phyloP scores from a whole-genome alignment of 2,888 invertebrate species.

The Pachycephus smyrnensis region DNA sequence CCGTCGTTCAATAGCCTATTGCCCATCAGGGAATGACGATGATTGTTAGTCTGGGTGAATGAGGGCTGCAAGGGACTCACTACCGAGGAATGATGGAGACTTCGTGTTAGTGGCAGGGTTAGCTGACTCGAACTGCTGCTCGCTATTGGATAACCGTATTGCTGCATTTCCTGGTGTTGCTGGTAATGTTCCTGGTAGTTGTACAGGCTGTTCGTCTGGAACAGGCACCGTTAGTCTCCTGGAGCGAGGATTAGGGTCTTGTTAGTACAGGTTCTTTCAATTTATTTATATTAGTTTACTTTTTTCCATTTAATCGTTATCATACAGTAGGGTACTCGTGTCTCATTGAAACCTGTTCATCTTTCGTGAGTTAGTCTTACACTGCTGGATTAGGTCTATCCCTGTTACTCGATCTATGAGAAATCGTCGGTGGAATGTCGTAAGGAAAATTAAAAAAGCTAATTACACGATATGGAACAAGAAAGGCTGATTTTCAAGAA shows the following conservation, averaged over 20 bases:
- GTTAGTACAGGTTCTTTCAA: constrained; percentile 2
- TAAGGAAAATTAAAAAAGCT: not conserved
- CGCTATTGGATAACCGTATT: constrained; percentile 66
- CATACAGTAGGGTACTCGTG: not conserved
- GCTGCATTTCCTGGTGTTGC: constrained; percentile 65
- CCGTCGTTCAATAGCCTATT: constrained; percentile 19
- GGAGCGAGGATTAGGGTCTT: constrained; percentile 10
- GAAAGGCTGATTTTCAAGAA: not conserved
- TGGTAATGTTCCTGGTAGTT: constrained; percentile 65
- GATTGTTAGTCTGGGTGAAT: constrained; percentile 54
- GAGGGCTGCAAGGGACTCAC: constrained; percentile 61
- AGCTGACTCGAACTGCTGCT: constrained; percentile 64
- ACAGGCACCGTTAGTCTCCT: constrained; percentile 57
- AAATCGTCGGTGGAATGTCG: not conserved
- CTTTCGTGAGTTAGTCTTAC: not conserved
- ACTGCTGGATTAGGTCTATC: not conserved
- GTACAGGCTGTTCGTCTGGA: constrained; percentile 65
- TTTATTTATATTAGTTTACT: not conserved
- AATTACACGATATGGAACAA: not conserved
- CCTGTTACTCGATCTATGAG: not conserved
- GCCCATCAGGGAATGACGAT: constrained; percentile 19
- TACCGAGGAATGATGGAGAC: constrained; percentile 60
- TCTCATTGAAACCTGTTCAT: not conserved
- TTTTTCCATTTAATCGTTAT: not conserved
- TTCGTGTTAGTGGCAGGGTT: constrained; percentile 63